Base-by-base conservation (phyloP, 2,113 vertebrate genomes). In the Camarhynchus parvulus region DNA sequence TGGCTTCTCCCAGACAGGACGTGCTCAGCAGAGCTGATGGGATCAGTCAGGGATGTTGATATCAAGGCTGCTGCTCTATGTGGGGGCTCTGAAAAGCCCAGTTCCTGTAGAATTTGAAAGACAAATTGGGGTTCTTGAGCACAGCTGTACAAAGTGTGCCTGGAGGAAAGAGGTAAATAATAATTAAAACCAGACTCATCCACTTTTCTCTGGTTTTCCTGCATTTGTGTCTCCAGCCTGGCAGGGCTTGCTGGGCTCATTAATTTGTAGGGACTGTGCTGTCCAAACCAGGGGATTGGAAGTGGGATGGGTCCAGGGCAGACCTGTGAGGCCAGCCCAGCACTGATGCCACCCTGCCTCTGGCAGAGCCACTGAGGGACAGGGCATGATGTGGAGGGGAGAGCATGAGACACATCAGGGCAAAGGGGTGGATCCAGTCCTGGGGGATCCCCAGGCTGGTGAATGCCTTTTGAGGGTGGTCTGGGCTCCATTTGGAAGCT, bases 371-470 rank as follows among this genome's bases (percentile, higher is more conserved):
- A 28, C 30, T 12, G 55, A 2, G 31, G 31, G 61, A 33, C 69
- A 18, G 46, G 50, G 23, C 21, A 11, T 7, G 68, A 10, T 7
- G 25, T 0, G 5, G 37, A 39, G 35, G n/a, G 44, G 33, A 80
- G 25, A 24, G 31, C 9, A 22, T 3, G 7, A 55, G 37, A 6
- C 8, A 7, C 5, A 0, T 2, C 11, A 6, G 35, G 68, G 56
- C 41, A 17, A 20, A 47, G 47, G 46, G 35, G 15, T 22, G n/a
- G 66, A 31, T 58, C 22, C 6, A 2, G 16, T 21, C 35, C 76
- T 12, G 15, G 59, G 59, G 50, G 33, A 39, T 55, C n/a, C 58
- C 2, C 15, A 10, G 28, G 30, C 20, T 1, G 1, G n/a, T 25
- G 89, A 41, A 15, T 35, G 75, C 59, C 49, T 72, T n/a, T 14